A percentile compares a stretch with the other conserved stretches of the same genome.
phyloP scores from a whole-genome alignment of 1,140 invertebrate genomes.

The Paraescarpia echinospica region DNA sequence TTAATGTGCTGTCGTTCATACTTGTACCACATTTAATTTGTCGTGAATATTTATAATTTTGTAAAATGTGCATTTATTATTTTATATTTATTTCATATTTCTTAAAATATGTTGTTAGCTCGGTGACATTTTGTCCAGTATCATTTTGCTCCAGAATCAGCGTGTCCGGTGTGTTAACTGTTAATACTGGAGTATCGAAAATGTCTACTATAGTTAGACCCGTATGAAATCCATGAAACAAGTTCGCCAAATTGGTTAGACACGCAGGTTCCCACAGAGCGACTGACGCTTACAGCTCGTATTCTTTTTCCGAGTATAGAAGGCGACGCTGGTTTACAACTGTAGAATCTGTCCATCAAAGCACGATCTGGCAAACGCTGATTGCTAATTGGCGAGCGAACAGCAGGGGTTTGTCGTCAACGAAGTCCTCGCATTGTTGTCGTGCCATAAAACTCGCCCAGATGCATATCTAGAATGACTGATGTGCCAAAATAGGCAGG shows the following conservation, averaged over 20 bases:
- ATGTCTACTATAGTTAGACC: neutral
- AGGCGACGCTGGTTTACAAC: neutral
- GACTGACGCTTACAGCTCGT: neutral
- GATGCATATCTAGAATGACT: neutral
- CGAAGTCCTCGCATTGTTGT: neutral
- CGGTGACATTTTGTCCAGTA: too few species aligned
- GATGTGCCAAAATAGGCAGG: neutral
- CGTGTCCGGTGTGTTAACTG: too few species aligned
- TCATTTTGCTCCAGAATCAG: too few species aligned
- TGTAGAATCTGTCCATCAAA: neutral
- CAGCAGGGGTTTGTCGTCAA: neutral
- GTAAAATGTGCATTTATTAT: too few species aligned
- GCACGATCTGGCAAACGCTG: neutral
- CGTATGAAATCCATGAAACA: neutral
- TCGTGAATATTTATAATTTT: too few species aligned
- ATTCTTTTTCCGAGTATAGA: neutral
- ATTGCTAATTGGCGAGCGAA: neutral
- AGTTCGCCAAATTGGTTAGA: neutral
- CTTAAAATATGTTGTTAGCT: too few species aligned
- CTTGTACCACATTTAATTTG: too few species aligned
- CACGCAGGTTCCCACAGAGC: neutral
- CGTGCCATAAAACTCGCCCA: neutral
- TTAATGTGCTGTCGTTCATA: too few species aligned
- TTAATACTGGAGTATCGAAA: too few species aligned
- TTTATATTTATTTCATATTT: too few species aligned